Evolutionary conservation across 2,888 invertebrate genomes (phyloP), one percentile per base, ranked within the genome.

Genomic region (Anthophora plumipes): DNA sequence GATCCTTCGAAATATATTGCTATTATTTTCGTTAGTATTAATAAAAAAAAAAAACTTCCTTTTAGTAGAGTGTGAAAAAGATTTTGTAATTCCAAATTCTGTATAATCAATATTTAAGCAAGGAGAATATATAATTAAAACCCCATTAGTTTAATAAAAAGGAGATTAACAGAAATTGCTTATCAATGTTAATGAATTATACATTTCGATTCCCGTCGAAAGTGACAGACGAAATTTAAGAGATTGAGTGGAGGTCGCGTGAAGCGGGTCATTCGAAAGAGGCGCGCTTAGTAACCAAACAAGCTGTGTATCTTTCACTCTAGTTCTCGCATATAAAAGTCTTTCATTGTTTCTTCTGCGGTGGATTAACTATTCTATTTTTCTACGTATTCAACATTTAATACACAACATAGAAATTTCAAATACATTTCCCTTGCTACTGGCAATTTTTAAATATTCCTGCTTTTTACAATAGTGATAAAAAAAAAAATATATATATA

Each of bases 161-260:
- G 43, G 8, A 25, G 61, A 63, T 63, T 59, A 46, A 77, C 39
- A 59, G 39, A 41, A 60, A 77, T 64, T 77, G 48, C 61, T 60
- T 74, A 50, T 69, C 63, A 8, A 25, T 11, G 22, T 52, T 57
- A 54, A 77, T 66, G 68, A 70, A 79, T 79, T 74, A 79, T 79
- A 67, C 50, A 82, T 82, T 73, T 37, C 31, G 66, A 54, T 74
- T 68, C 60, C 39, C 43, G 66, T 31, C 57, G 48, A 50, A 77
- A 74, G 69, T 78, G 77, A 55, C 64, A 54, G 60, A 63, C 41
- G 71, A 82, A 70, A 77, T 67, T 70, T 66, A 70, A 80, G 55
- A 77, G 73, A 70, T 52, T 50, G 70, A 50, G 61, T 70, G 70
- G 70, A 73, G 57, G 73, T 59, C 73, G 77, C n/a, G n/a, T 25